Evolutionary conservation across 2,113 vertebrate genomes (phyloP).

Genomic region (Callionymus lyra): DNA sequence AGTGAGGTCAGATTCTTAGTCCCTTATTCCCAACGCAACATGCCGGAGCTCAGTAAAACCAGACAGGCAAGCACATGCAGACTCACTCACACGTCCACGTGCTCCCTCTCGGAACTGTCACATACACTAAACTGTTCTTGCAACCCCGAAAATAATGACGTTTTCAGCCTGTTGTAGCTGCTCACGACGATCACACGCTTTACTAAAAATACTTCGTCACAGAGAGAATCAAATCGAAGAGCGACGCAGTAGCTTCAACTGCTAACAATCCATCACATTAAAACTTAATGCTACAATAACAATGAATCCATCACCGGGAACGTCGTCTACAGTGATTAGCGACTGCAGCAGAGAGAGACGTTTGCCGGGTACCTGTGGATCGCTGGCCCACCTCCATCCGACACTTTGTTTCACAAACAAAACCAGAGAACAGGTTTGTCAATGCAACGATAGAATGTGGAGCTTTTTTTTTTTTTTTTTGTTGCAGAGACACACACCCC

Average conservation of each 20-base stretch:
- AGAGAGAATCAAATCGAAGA: background rate
- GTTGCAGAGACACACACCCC: conserved; percentile 24
- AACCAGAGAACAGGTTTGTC: too few relatives aligned
- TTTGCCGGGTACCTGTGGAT: conserved; percentile 14
- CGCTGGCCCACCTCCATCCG: conserved; percentile 1
- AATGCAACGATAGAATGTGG: conserved; percentile 28
- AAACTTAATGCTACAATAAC: conserved; percentile 62
- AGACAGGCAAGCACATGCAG: conserved; percentile 8
- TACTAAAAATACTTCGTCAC: too few relatives aligned
- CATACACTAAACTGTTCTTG: too few relatives aligned
- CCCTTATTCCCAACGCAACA: conserved; percentile 48
- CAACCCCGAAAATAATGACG: too few relatives aligned
- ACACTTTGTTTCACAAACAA: too few relatives aligned
- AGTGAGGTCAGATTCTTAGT: conserved; percentile 50
- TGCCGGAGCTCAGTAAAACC: conserved; percentile 11
- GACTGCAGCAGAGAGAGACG: conserved; percentile 13
- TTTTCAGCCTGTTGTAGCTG: too few relatives aligned
- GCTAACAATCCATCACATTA: conserved; percentile 55
- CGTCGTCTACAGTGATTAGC: conserved; percentile 23
- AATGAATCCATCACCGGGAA: conserved; percentile 54
- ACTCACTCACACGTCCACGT: background rate
- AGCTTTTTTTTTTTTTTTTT: conserved; percentile 28
- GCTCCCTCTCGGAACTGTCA: too few relatives aligned
- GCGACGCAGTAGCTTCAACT: conserved; percentile 17
- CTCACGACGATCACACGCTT: too few relatives aligned